Percentiles rank a stretch among this genome's conserved stretches.
Conservation (phyloP, 2,797 vertebrate species). For the Silurus lanzhouensis region DNA sequence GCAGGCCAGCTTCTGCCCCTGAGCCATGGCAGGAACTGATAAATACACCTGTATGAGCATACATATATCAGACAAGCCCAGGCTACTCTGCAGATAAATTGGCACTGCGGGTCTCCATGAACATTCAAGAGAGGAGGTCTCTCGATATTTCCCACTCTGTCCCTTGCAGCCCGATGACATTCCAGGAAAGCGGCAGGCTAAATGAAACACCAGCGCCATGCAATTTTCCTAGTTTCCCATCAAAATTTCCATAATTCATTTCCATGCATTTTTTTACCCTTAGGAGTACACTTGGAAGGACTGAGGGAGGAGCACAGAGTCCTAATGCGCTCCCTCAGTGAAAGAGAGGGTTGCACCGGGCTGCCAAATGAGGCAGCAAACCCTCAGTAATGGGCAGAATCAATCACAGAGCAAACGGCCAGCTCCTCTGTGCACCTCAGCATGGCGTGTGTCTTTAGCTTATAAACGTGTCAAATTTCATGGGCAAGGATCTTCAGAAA, state of each 20-base stretch:
- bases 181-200: conserved; percentile 74
- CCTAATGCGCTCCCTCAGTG: conserved; percentile 71
- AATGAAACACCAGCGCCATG: conserved; percentile 79
- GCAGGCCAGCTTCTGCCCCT: conserved; percentile 41
- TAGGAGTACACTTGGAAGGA: conserved; percentile 76
- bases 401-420: conserved; percentile 68
- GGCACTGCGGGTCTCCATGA: conserved; percentile 67
- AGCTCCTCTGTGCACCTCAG: conserved; percentile 59
- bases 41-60: conserved; percentile 79
- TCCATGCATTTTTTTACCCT: conserved; percentile 73
- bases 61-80: conserved; percentile 76
- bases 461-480: conserved; percentile 54
- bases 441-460: conserved; percentile 44
- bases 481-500: conserved; percentile 64
- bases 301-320: conserved; percentile 72
- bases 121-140: conserved; percentile 66
- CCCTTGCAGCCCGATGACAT: conserved; percentile 71
- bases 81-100: conserved; percentile 81
- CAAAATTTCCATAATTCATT: conserved; percentile 88
- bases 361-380: conserved; percentile 63
- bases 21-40: conserved; percentile 70
- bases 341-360: conserved; percentile 71
- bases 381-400: conserved; percentile 60
- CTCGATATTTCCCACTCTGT: conserved; percentile 77
- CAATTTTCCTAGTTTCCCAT: conserved; percentile 74